Evolutionary conservation across 2,797 vertebrate species (phyloP).

Genomic region (Chiroxiphia lanceolata): DNA sequence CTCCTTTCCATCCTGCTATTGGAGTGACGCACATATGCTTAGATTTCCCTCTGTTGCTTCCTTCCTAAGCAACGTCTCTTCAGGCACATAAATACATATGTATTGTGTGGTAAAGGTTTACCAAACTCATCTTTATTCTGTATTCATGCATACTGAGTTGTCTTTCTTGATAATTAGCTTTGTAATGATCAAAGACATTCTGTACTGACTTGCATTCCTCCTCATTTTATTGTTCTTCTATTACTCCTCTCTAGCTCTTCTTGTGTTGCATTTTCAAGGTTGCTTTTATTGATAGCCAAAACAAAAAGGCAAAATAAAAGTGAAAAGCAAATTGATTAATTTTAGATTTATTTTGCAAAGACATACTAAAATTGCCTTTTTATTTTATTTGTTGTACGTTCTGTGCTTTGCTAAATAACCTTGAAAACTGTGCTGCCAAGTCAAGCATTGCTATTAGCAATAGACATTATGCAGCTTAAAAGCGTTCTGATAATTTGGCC

Average conservation of each 20-base stretch:
- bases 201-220: not conserved
- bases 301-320: conserved; percentile 2
- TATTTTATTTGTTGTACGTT: not conserved
- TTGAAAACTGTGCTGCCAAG: conserved; percentile 4
- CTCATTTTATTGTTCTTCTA: not conserved
- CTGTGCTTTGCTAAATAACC: conserved; percentile 5
- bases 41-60: not conserved
- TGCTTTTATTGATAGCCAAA: not conserved
- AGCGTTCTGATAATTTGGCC: not conserved
- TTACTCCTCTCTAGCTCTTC: not conserved
- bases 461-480: not conserved
- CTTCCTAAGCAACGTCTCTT: not conserved
- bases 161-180: conserved; percentile 29
- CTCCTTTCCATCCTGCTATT: not conserved
- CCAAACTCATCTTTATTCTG: conserved; percentile 14
- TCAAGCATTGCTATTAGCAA: not conserved
- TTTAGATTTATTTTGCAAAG: conserved; percentile 3
- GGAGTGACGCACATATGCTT: fast-evolving
- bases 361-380: not conserved
- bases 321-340: not conserved
- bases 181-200: conserved; percentile 16
- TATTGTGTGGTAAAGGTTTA: not conserved
- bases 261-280: not conserved
- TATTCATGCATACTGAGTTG: not conserved
- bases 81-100: not conserved